Base-by-base conservation (phyloP, 2,888 invertebrate species). In the Hetaerina titia region DNA sequence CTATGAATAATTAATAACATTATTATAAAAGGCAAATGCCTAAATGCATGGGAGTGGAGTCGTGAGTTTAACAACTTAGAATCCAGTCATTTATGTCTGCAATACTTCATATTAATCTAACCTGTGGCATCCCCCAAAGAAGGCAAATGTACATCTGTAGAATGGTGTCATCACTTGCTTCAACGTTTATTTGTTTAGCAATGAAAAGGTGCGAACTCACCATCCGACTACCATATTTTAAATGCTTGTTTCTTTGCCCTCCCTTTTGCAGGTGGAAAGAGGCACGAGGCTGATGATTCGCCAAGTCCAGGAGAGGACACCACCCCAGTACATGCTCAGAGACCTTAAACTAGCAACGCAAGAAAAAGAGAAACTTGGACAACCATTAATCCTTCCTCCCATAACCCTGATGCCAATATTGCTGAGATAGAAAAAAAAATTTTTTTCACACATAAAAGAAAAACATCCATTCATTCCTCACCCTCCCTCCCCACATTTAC, bases 251-350 rank as follows among this genome's bases (percentile, higher is more conserved):
- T 89, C 8, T n/a, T 64, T 9, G 45, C 11, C 64, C 1, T 13
- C 74, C 74, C n/a, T 57, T 15, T 63, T 92, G 19, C 74, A 92
- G 92, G 92, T 74, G 92, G 92, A 31, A 92, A 92, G 92, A 92
- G 92, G 9, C 97, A 97, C 94, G 96, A 97, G 45, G 98, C 98
- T 95, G 98, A 98, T 96, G 98, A 98, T 96, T 98, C 98, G 2
- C 95, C 95, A 22, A 98, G 98, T 96, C 98, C 98, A 56, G 92
- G 92, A 57, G 98, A 98, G 96, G 98, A 98, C 96, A 97, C 97
- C 88, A 97, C 97, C 9, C 97, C 98, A 2, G 97, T 97, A 0
- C 97, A 98, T 96, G 97, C 97, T 25, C 96, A 97, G 95, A 64
- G 92, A 74, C 92, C 92, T 69, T 92, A 22, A 92, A 69, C 92